Conservation (phyloP, 2,888 invertebrate genomes). For the Drosophila limbata region DNA sequence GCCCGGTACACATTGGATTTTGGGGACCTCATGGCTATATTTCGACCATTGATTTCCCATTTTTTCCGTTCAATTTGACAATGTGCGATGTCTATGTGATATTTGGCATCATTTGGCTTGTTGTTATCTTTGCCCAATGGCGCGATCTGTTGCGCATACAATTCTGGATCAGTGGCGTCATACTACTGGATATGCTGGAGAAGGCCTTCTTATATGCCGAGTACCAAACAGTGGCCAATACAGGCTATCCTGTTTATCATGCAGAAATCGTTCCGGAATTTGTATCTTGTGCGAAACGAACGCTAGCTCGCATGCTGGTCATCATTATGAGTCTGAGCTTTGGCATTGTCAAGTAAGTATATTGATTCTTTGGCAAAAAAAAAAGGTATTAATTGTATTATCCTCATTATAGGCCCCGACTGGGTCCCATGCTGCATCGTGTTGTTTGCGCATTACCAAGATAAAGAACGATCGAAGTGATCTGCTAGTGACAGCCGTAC, state of each 20-base stretch:
- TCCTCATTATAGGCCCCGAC: constrained; percentile 89
- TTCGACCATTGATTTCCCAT: constrained; percentile 95
- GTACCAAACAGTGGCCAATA: constrained; percentile 91
- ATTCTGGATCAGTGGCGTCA: constrained; percentile 98
- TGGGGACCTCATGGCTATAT: constrained; percentile 92
- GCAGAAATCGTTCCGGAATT: constrained; percentile 95
- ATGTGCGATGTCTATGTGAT: constrained; percentile 95
- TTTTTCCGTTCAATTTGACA: constrained; percentile 94
- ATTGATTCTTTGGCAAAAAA: neutral
- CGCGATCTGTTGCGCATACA: constrained; percentile 95
- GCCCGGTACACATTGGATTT: constrained; percentile 90
- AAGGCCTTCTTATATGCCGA: constrained; percentile 96
- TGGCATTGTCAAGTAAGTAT: constrained; percentile 95
- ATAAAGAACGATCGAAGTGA: constrained; percentile 88
- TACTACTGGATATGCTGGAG: constrained; percentile 93
- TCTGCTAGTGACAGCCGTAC: constrained; percentile 92
- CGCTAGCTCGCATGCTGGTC: constrained; percentile 96
- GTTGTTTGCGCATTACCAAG: constrained; percentile 91
- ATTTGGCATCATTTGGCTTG: constrained; percentile 93
- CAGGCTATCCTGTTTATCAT: constrained; percentile 88
- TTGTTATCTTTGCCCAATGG: constrained; percentile 94
- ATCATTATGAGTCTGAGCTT: constrained; percentile 97
- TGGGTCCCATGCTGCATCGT: constrained; percentile 95
- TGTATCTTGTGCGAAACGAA: constrained; percentile 95
- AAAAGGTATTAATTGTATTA: neutral